These are phyloP conservation scores for Megamerina dolium DNA, from an alignment of 2,888 invertebrate species.

Conservation along the genomic window DNA sequence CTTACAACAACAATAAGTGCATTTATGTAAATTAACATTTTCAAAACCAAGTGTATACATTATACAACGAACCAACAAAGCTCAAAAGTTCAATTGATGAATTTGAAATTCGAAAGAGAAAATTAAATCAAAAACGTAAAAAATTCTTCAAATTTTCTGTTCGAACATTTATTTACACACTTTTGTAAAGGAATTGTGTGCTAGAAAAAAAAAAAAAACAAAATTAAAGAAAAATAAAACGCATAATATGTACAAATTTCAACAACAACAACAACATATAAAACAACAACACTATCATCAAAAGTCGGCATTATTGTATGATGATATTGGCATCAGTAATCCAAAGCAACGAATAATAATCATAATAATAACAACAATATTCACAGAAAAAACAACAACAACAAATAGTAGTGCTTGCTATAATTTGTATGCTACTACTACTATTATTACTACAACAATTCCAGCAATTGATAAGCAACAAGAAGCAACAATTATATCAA, in stretches of 20 bases:
- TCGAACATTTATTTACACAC: neutral
- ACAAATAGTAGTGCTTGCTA: neutral
- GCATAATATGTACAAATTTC: conserved; percentile 15
- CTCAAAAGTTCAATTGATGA: no score
- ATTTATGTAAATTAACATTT: no score
- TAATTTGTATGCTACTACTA: neutral
- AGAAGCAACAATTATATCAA: neutral
- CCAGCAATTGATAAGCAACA: neutral
- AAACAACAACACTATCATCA: neutral
- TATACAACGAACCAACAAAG: no score
- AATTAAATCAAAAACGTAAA: no score
- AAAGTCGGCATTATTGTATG: no score
- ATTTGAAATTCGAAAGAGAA: no score
- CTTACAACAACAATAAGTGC: no score
- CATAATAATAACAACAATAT: neutral
- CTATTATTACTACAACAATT: neutral
- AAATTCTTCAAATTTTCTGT: no score
- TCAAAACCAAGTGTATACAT: no score
- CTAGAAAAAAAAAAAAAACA: neutral
- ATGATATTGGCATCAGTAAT: neutral
- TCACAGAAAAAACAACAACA: neutral
- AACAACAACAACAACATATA: conserved; percentile 5
- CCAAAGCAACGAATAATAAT: neutral
- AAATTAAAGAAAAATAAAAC: conserved; percentile 10
- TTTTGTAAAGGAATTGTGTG: neutral